phyloP scores from a whole-genome alignment of 2,797 vertebrate species.

The Tinamus major region DNA sequence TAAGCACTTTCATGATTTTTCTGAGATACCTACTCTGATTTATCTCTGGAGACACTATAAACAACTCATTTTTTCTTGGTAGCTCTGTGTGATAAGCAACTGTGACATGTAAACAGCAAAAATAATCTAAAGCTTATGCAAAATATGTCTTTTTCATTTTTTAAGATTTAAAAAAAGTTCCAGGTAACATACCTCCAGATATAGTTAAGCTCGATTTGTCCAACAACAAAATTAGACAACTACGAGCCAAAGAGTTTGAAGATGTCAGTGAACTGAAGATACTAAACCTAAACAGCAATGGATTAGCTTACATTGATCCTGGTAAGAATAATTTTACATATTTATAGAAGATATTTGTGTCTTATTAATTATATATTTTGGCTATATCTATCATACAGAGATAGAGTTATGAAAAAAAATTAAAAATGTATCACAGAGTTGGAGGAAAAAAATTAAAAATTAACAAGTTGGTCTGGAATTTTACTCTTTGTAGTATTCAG shows the following conservation, averaged over 20 bases:
- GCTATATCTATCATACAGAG: neutral
- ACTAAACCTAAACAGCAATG: conserved; percentile 93
- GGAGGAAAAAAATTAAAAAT: neutral
- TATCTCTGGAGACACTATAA: neutral
- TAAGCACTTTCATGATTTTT: neutral
- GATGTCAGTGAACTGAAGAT: conserved; percentile 90
- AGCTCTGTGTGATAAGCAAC: neutral
- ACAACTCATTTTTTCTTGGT: neutral
- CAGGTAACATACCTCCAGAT: conserved; percentile 89
- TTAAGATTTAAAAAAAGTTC: conserved; percentile 90
- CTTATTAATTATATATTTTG: neutral
- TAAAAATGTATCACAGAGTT: neutral
- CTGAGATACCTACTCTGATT: no score
- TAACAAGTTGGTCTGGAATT: neutral
- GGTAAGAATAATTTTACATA: conserved; percentile 78
- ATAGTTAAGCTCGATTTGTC: conserved; percentile 94
- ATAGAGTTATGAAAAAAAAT: neutral
- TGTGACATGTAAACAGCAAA: neutral
- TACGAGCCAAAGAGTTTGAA: conserved; percentile 91
- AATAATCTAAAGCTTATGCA: neutral
- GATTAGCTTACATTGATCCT: conserved; percentile 88
- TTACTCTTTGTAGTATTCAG: neutral
- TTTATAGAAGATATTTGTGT: neutral
- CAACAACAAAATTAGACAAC: conserved; percentile 89
- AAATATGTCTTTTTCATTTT: conserved; percentile 49